phyloP scores from a whole-genome alignment of 2,888 invertebrate species.

The Selenia dentaria region DNA sequence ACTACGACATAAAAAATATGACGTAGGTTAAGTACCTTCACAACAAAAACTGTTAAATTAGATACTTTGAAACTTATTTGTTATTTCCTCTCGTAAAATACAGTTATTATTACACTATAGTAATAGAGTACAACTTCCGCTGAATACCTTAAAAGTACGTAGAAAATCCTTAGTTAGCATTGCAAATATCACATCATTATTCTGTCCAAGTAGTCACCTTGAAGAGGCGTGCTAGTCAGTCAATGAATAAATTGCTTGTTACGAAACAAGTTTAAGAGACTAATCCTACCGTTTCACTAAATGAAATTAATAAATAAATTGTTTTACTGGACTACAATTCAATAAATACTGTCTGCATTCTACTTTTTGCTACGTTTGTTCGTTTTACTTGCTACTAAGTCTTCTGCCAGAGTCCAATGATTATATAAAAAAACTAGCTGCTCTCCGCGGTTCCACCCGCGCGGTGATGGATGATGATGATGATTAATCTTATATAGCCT shows the following conservation, averaged over 20 bases:
- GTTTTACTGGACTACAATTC: constrained; percentile 1
- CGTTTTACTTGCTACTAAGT: not conserved
- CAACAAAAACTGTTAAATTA: too few species aligned
- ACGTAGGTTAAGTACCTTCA: too few species aligned
- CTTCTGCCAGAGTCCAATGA: too few species aligned
- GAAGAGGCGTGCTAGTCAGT: constrained; percentile 36
- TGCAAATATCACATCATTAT: constrained; percentile 34
- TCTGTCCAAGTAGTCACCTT: constrained; percentile 41
- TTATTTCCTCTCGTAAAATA: constrained; percentile 3
- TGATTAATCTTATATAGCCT: too few species aligned
- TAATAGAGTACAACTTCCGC: constrained; percentile 50
- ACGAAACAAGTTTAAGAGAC: constrained; percentile 4
- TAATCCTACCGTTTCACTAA: constrained; percentile 2
- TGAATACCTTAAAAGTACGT: constrained; percentile 15
- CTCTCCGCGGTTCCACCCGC: too few species aligned
- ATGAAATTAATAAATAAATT: constrained; percentile 6
- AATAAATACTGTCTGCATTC: not conserved
- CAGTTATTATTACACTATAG: constrained; percentile 29
- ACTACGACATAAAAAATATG: too few species aligned
- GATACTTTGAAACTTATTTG: too few species aligned
- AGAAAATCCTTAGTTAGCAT: constrained; percentile 21
- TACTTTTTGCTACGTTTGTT: not conserved
- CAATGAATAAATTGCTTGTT: constrained; percentile 27
- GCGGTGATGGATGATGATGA: too few species aligned
- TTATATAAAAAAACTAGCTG: too few species aligned